Conservation (phyloP, 1,140 invertebrate genomes). For the Apis florea region DNA sequence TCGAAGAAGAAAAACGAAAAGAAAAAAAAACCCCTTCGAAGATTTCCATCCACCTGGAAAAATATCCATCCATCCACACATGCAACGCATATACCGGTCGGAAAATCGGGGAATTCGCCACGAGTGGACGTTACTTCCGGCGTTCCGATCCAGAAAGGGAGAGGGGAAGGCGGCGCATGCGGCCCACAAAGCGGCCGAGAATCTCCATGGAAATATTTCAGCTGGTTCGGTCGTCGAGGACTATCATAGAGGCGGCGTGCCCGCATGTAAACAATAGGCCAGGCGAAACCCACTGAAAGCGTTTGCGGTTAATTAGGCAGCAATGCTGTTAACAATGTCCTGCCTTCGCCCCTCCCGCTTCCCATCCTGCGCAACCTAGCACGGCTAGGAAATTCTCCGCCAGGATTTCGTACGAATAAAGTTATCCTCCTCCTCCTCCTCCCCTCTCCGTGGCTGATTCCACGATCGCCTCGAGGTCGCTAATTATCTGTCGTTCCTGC, state of each 20-base stretch:
- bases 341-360: constrained; percentile 37
- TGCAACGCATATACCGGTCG: no score
- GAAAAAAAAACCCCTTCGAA: no score
- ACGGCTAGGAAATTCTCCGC: constrained; percentile 36
- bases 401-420: constrained; percentile 48
- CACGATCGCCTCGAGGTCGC: constrained; percentile 22
- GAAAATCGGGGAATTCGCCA: not conserved
- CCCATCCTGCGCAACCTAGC: constrained; percentile 26
- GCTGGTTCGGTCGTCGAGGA: constrained; percentile 63
- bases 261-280: constrained; percentile 70
- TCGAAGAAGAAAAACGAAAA: no score
- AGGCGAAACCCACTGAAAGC: constrained; percentile 68
- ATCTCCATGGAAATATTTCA: constrained; percentile 68
- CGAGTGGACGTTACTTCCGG: constrained; percentile 41
- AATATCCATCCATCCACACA: no score
- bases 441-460: constrained; percentile 11
- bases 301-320: constrained; percentile 73
- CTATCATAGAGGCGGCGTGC: constrained; percentile 60
- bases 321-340: constrained; percentile 72
- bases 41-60: no score
- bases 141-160: constrained; percentile 20
- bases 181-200: constrained; percentile 56
- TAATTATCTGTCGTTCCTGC: constrained; percentile 37
- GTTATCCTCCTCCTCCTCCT: constrained; percentile 4
- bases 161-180: constrained; percentile 1